Conservation (phyloP, 2,888 invertebrate genomes). For the Parascotia fuliginaria region DNA sequence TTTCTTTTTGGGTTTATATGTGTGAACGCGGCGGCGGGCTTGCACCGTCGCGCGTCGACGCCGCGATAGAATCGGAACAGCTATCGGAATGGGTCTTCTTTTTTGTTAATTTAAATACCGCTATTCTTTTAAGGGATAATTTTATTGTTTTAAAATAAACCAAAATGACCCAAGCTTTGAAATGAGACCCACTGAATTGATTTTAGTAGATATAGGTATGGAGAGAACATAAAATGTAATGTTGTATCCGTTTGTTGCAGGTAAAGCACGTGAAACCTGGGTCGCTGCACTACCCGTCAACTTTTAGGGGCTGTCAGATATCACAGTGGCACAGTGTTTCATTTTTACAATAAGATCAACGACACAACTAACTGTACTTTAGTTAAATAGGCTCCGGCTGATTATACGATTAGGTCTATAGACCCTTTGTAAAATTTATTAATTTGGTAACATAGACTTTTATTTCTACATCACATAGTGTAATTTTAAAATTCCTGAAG, state of each 20-base stretch:
- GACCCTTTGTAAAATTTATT: constrained; percentile 58
- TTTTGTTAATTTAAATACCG: constrained; percentile 82
- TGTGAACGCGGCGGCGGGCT: constrained; percentile 82
- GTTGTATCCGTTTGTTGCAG: constrained; percentile 68
- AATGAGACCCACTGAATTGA: constrained; percentile 31
- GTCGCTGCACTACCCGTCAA: constrained; percentile 63
- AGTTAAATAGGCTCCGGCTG: constrained; percentile 55
- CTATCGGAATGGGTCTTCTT: constrained; percentile 73
- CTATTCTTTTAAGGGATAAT: constrained; percentile 71
- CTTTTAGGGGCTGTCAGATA: constrained; percentile 59
- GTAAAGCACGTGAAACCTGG: constrained; percentile 77
- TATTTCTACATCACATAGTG: constrained; percentile 69
- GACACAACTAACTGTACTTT: constrained; percentile 50
- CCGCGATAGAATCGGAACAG: constrained; percentile 76
- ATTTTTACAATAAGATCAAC: constrained; percentile 49
- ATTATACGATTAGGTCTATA: constrained; percentile 55
- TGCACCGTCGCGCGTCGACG: constrained; percentile 57
- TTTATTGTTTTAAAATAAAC: constrained; percentile 57
- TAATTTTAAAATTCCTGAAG: constrained; percentile 65
- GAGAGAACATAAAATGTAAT: constrained; percentile 22
- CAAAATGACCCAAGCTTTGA: constrained; percentile 38
- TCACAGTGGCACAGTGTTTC: constrained; percentile 76
- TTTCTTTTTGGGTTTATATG: constrained; percentile 78
- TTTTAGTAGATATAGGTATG: constrained; percentile 22
- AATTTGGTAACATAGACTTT: constrained; percentile 61